A percentile compares a stretch with the other conserved stretches of the same genome.
Evolutionary conservation across 2,888 invertebrate genomes (phyloP).

Genomic region (Saturnia japonica): DNA sequence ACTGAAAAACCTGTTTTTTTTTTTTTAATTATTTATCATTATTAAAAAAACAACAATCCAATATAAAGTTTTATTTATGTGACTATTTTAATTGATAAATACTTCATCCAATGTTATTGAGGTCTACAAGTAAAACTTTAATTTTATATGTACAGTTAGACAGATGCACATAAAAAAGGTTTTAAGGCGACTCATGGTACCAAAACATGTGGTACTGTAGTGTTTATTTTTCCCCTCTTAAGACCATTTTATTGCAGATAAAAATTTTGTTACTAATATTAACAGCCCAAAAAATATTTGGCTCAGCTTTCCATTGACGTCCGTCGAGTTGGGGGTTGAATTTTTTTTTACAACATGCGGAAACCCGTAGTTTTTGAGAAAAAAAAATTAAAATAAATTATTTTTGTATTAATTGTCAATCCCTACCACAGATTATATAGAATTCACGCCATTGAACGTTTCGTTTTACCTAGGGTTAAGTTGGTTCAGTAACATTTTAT

Average conservation of each 20-base stretch:
- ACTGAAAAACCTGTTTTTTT: background rate
- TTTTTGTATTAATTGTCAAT: no score
- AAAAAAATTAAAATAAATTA: no score
- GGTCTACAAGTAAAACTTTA: background rate
- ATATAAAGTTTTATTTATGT: no score
- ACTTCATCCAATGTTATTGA: background rate
- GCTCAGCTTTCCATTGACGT: no score
- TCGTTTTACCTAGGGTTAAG: no score
- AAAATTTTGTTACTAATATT: background rate
- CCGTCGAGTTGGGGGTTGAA: no score
- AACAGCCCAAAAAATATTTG: background rate
- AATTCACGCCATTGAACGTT: no score
- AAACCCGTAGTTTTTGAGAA: no score
- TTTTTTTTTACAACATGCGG: no score
- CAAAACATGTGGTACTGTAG: background rate
- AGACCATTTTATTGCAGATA: background rate
- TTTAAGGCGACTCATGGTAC: background rate
- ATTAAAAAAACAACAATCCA: no score
- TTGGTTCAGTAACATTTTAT: no score
- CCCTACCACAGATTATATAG: no score
- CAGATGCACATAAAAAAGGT: background rate
- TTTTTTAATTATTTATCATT: background rate
- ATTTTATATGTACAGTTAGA: background rate
- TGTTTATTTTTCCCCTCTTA: background rate
- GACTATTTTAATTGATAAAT: background rate